Percentiles rank a stretch among this genome's conserved stretches.
These are phyloP conservation scores for Dynastes grantii DNA, from an alignment of 2,888 invertebrate species.

Conservation along the genomic window DNA sequence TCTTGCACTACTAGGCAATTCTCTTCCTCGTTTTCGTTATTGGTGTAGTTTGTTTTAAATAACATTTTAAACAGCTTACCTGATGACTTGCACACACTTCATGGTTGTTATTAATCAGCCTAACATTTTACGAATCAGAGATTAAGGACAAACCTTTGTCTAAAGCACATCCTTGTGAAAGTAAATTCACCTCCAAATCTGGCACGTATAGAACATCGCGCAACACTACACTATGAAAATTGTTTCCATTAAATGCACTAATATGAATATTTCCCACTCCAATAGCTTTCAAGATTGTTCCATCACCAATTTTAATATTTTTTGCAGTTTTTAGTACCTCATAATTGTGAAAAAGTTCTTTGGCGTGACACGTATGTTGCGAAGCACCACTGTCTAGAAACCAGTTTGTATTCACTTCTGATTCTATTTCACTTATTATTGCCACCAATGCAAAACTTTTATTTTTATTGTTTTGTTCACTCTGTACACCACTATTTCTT, in stretches of 20 bases:
- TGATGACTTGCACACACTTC: slow-evolving; percentile 23
- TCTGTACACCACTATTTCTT: neutral
- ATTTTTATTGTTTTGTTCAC: slow-evolving; percentile 15
- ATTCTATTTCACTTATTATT: slow-evolving; percentile 3
- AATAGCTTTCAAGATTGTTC: slow-evolving; percentile 34
- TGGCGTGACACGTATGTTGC: neutral
- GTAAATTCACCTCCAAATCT: slow-evolving; percentile 55
- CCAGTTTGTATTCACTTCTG: slow-evolving; percentile 34
- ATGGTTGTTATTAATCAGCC: slow-evolving; percentile 48
- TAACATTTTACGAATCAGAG: slow-evolving; percentile 51
- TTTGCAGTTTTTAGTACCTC: neutral
- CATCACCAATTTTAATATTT: slow-evolving; percentile 53
- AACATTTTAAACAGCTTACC: slow-evolving; percentile 41
- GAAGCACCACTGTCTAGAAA: slow-evolving; percentile 36
- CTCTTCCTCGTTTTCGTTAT: neutral
- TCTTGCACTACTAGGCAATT: slow-evolving; percentile 21
- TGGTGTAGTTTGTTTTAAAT: slow-evolving; percentile 30
- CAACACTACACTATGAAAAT: slow-evolving; percentile 49
- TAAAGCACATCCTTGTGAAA: slow-evolving; percentile 55
- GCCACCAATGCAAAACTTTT: slow-evolving; percentile 37
- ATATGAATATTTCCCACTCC: slow-evolving; percentile 35
- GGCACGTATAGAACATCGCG: slow-evolving; percentile 56
- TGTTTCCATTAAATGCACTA: slow-evolving; percentile 45
- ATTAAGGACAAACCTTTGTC: slow-evolving; percentile 55
- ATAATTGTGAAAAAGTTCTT: slow-evolving; percentile 24